These are phyloP conservation scores for Pinctada fucata DNA, from an alignment of 2,888 invertebrate genomes.

Conservation along the genomic window DNA sequence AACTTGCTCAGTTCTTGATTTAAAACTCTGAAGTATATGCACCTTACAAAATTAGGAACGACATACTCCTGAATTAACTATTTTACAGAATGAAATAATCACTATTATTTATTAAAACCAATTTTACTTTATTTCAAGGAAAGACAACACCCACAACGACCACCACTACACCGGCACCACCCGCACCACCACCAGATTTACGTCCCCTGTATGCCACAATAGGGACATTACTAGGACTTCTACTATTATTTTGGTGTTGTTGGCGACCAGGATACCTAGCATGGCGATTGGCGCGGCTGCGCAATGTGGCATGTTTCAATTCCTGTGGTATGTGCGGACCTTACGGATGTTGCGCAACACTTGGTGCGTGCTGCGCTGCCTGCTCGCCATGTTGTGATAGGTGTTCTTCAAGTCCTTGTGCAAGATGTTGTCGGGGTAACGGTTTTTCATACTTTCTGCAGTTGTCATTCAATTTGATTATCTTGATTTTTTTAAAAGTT, in stretches of 20 bases:
- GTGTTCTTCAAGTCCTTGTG: background rate
- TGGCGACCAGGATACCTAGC: slow-evolving; percentile 64
- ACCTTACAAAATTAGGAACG: too few relatives aligned
- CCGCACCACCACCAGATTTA: slow-evolving; percentile 44
- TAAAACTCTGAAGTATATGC: too few relatives aligned
- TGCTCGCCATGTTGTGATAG: slow-evolving; percentile 32
- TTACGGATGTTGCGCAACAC: slow-evolving; percentile 5
- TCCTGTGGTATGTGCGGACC: slow-evolving; percentile 44
- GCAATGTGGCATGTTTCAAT: slow-evolving; percentile 58
- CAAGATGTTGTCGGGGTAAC: background rate
- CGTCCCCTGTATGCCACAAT: slow-evolving; percentile 48
- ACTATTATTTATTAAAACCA: background rate
- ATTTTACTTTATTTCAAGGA: slow-evolving; percentile 24
- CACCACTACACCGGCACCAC: slow-evolving; percentile 44
- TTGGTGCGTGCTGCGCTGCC: slow-evolving; percentile 5
- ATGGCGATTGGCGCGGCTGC: slow-evolving; percentile 60
- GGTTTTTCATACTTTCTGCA: background rate
- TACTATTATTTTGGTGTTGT: slow-evolving; percentile 61
- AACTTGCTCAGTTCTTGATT: background rate
- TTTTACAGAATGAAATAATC: too few relatives aligned
- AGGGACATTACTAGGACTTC: slow-evolving; percentile 37
- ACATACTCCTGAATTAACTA: too few relatives aligned
- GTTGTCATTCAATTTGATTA: background rate
- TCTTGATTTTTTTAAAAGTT: too few relatives aligned
- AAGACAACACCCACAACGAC: slow-evolving; percentile 46